Conservation (phyloP, 1,140 invertebrate genomes). For the Metopolophium dirhodum region DNA sequence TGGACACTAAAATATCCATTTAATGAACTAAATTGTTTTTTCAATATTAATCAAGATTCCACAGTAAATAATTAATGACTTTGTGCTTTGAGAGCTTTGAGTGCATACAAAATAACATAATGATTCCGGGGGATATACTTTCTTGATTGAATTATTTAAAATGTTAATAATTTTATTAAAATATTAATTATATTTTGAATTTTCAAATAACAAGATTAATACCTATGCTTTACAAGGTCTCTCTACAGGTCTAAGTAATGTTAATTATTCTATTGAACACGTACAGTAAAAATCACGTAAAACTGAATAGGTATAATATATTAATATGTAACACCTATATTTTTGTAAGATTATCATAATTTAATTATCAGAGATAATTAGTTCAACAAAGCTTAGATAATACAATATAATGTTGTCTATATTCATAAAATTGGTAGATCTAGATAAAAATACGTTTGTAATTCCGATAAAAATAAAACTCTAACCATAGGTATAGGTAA, state of each 20-base stretch:
- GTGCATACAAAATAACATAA: background rate
- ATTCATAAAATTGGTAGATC: background rate
- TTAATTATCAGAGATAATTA: background rate
- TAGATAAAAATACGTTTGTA: constrained; percentile 8
- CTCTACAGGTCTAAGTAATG: background rate
- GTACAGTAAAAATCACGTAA: background rate
- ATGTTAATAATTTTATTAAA: background rate
- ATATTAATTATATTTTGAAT: background rate
- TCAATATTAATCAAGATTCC: background rate
- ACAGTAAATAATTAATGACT: background rate
- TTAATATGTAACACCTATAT: background rate
- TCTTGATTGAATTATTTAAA: background rate
- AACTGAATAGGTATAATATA: background rate
- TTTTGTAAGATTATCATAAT: background rate
- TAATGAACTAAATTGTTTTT: background rate
- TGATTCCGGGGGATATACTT: background rate
- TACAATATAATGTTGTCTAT: background rate
- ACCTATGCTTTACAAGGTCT: background rate
- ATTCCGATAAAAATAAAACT: background rate
- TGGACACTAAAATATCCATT: background rate
- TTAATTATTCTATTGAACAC: constrained; percentile 4
- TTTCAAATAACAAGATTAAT: background rate
- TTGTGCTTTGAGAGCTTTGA: background rate
- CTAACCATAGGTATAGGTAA: background rate
- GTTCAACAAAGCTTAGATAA: background rate